A percentile compares a stretch with the other conserved stretches of the same genome.
phyloP scores from a whole-genome alignment of 2,888 invertebrate genomes.

The Stegana nigrithorax region DNA sequence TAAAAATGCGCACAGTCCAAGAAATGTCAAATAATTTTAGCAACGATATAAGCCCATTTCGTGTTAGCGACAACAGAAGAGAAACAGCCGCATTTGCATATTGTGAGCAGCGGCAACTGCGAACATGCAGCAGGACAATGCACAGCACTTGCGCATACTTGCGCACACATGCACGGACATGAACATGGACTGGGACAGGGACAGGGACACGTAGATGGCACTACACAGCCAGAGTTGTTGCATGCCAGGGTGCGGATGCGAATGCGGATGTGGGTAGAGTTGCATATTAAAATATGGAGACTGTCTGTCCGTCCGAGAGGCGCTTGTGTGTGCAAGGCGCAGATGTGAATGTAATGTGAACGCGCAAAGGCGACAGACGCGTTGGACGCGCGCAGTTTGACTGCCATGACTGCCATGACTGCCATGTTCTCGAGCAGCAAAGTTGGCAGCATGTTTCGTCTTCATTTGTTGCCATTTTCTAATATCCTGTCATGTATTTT shows the following conservation, averaged over 20 bases:
- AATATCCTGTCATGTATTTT: slow-evolving; percentile 62
- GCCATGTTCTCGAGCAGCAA: background rate
- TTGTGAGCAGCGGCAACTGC: slow-evolving; percentile 21
- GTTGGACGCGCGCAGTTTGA: slow-evolving; percentile 2
- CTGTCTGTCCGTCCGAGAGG: background rate
- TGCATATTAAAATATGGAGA: slow-evolving; percentile 4
- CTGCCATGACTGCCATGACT: slow-evolving; percentile 1
- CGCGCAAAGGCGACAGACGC: background rate
- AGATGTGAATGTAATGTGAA: too few species aligned
- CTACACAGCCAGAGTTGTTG: too few species aligned
- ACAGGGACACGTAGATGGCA: too few species aligned
- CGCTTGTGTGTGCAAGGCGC: too few species aligned
- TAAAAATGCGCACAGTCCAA: slow-evolving; percentile 61
- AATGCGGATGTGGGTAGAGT: slow-evolving; percentile 36
- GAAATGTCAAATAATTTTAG: slow-evolving; percentile 66
- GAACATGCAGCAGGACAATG: slow-evolving; percentile 1
- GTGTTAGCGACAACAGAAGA: slow-evolving; percentile 57
- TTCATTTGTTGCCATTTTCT: slow-evolving; percentile 47
- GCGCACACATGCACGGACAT: background rate
- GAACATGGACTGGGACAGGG: too few species aligned
- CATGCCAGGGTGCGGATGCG: slow-evolving; percentile 13
- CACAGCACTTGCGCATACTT: too few species aligned
- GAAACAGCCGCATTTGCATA: slow-evolving; percentile 46
- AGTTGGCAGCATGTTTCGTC: slow-evolving; percentile 21
- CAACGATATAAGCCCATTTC: slow-evolving; percentile 65